A percentile compares a stretch with the other conserved stretches of the same genome.
Conservation (phyloP, 2,888 invertebrate species). For the Galerucella nymphaeae region DNA sequence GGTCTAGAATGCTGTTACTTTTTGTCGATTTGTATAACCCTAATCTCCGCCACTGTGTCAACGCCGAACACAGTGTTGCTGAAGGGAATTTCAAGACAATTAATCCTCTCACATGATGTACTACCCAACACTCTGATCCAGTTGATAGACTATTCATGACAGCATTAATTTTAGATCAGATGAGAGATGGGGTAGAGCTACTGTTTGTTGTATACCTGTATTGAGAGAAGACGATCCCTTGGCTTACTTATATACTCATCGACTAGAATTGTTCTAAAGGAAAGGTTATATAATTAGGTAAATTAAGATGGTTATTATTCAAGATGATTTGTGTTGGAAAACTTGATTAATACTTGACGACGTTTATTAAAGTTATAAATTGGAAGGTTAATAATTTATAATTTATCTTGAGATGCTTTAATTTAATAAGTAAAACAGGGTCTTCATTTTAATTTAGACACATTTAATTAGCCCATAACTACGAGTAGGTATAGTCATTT, state of each 20-base stretch:
- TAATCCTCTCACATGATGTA: conserved; percentile 27
- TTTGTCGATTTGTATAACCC: not conserved
- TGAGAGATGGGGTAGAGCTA: not conserved
- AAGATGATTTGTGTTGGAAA: not conserved
- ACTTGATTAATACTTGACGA: not conserved
- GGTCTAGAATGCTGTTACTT: not conserved
- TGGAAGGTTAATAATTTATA: not conserved
- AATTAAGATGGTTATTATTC: conserved; percentile 9
- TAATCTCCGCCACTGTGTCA: not conserved
- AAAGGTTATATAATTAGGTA: not conserved
- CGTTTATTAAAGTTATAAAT: not conserved
- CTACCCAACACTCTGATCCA: conserved; percentile 21
- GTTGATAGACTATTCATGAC: conserved; percentile 35
- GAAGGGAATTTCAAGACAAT: conserved; percentile 33
- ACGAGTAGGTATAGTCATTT: too few species aligned
- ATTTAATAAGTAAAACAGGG: too few species aligned
- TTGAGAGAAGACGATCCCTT: not conserved
- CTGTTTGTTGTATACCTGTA: not conserved
- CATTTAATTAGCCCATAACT: too few species aligned
- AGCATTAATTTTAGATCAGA: conserved; percentile 32
- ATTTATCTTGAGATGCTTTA: too few species aligned
- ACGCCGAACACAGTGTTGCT: conserved; percentile 1
- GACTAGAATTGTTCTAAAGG: not conserved
- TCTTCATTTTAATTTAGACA: too few species aligned
- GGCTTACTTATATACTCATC: not conserved